phyloP scores from a whole-genome alignment of 2,113 vertebrate species.

The Prietella phreatophila region DNA sequence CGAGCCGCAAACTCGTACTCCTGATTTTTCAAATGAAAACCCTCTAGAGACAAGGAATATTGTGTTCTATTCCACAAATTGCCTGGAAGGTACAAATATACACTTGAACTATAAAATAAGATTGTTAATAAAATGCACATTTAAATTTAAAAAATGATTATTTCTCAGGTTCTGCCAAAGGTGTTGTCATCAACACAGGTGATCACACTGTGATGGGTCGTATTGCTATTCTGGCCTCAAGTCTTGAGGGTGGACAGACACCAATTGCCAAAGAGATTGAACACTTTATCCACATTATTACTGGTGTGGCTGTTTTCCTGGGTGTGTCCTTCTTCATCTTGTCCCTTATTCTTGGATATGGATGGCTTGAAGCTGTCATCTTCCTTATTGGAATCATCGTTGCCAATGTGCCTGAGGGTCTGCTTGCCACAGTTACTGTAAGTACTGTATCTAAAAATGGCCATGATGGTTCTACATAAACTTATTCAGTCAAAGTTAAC shows the following conservation, averaged over 20 bases:
- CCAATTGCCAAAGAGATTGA: slow-evolving; percentile 89
- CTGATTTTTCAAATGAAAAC: slow-evolving; percentile 90
- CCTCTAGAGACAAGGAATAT: slow-evolving; percentile 92
- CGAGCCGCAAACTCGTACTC: slow-evolving; percentile 87
- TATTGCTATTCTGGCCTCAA: slow-evolving; percentile 86
- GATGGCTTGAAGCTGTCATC: slow-evolving; percentile 89
- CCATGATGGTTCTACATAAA: not conserved
- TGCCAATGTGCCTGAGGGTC: slow-evolving; percentile 85
- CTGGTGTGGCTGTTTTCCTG: slow-evolving; percentile 88
- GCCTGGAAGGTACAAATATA: slow-evolving; percentile 81
- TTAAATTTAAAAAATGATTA: not conserved
- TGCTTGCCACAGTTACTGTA: slow-evolving; percentile 83
- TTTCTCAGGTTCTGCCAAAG: slow-evolving; percentile 77
- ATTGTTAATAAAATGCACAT: not conserved
- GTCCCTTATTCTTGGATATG: slow-evolving; percentile 88
- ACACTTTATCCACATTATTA: slow-evolving; percentile 93
- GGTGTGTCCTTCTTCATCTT: slow-evolving; percentile 88
- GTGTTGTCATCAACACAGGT: slow-evolving; percentile 86
- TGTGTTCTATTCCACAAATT: slow-evolving; percentile 93
- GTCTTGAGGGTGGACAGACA: slow-evolving; percentile 83
- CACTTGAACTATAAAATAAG: not conserved
- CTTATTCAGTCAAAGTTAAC: not conserved
- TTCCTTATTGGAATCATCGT: slow-evolving; percentile 97
- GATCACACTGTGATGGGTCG: slow-evolving; percentile 90
- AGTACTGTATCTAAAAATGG: slow-evolving; percentile 53